Evolutionary conservation across 2,888 invertebrate genomes (phyloP).

Genomic region (Drosophila histrio): DNA sequence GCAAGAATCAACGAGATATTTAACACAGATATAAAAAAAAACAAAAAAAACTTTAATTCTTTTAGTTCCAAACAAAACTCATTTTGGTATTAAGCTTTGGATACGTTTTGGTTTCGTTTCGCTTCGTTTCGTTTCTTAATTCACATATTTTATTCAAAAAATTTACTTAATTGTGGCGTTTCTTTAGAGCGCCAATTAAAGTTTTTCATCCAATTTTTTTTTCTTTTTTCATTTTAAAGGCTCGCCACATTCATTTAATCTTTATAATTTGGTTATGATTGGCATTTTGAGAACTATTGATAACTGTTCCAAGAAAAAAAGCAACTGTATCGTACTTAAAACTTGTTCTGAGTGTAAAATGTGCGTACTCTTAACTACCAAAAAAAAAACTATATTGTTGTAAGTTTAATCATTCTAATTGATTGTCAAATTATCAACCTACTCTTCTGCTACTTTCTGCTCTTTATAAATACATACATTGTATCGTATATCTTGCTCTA

Average conservation of each 20-base stretch:
- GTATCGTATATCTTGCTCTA: conserved; percentile 40
- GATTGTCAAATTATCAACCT: conserved; percentile 72
- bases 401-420: conserved; percentile 66
- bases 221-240: conserved; percentile 22
- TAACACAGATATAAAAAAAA: conserved; percentile 42
- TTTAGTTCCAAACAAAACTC: conserved; percentile 54
- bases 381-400: conserved; percentile 68
- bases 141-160: conserved; percentile 29
- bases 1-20: conserved; percentile 60
- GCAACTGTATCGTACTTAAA: conserved; percentile 68
- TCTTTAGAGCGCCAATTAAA: conserved; percentile 29
- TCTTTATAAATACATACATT: conserved; percentile 52
- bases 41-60: conserved; percentile 35
- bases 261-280: conserved; percentile 54
- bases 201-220: conserved; percentile 34
- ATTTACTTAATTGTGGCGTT: conserved; percentile 18
- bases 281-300: conserved; percentile 75
- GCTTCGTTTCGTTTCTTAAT: conserved; percentile 17
- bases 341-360: conserved; percentile 74
- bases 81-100: conserved; percentile 54
- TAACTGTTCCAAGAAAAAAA: conserved; percentile 53
- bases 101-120: conserved; percentile 36
- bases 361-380: conserved; percentile 70
- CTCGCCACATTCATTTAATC: conserved; percentile 55
- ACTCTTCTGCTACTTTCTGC: conserved; percentile 67